A percentile compares a stretch with the other conserved stretches of the same genome.
phyloP scores from a whole-genome alignment of 2,888 invertebrate genomes.

The Leucophora obtusa region DNA sequence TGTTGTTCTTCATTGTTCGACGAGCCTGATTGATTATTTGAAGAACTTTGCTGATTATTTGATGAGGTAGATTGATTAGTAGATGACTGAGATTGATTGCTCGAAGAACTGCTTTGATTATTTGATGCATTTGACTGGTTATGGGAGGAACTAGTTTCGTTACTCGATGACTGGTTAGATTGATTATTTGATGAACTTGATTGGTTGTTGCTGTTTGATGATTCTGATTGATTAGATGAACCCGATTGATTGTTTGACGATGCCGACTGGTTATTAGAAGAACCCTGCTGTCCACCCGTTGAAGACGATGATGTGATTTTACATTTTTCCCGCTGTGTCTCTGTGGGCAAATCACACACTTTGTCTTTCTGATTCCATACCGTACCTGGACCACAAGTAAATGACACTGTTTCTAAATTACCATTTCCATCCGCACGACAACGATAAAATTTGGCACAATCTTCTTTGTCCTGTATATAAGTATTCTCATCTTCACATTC shows the following conservation, averaged over 20 bases:
- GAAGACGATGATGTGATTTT: conserved; percentile 60
- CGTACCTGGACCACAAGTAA: conserved; percentile 81
- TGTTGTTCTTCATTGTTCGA: conserved; percentile 38
- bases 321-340: conserved; percentile 72
- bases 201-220: conserved; percentile 9
- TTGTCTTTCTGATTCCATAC: conserved; percentile 81
- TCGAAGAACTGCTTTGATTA: conserved; percentile 56
- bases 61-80: conserved; percentile 58
- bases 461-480: conserved; percentile 78
- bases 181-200: conserved; percentile 12
- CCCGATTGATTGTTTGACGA: conserved; percentile 17
- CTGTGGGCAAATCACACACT: conserved; percentile 79
- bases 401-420: conserved; percentile 79
- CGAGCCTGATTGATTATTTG: conserved; percentile 45
- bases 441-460: conserved; percentile 82
- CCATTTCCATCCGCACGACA: conserved; percentile 79
- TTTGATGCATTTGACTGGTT: conserved; percentile 26
- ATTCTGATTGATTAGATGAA: conserved; percentile 6
- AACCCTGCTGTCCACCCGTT: conserved; percentile 23
- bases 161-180: conserved; percentile 18
- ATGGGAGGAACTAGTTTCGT: conserved; percentile 32
- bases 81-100: conserved; percentile 39
- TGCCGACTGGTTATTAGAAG: too few relatives aligned
- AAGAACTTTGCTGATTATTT: conserved; percentile 22
- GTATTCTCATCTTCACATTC: conserved; percentile 77